These are phyloP conservation scores for Phrynosoma blainvillii DNA, from an alignment of 2,113 vertebrate species.

Conservation along the genomic window DNA sequence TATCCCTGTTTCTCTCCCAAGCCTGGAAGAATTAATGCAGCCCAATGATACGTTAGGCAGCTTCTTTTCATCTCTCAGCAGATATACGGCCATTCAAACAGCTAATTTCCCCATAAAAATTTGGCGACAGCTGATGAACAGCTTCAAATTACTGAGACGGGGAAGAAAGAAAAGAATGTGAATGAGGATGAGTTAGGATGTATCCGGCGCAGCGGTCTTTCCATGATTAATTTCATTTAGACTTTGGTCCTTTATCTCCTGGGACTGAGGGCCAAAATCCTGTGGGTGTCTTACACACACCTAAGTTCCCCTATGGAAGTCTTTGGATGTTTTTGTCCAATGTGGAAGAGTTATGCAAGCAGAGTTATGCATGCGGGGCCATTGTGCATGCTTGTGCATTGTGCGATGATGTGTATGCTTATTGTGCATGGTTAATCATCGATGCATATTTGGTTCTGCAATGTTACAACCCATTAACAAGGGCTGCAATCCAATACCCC, in stretches of 20 bases:
- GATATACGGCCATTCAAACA: conserved; percentile 10
- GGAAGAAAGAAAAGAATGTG: no score
- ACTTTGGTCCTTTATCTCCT: not conserved
- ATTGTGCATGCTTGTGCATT: no score
- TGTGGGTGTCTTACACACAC: not conserved
- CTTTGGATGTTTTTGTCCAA: no score
- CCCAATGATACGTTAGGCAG: conserved; percentile 7
- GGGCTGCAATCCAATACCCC: no score
- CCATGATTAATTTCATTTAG: not conserved
- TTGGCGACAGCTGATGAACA: not conserved
- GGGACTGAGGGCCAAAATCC: not conserved
- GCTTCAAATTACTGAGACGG: conserved; percentile 7
- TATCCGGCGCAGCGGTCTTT: not conserved
- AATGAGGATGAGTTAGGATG: fast-evolving
- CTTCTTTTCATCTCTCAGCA: conserved; percentile 15
- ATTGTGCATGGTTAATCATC: no score
- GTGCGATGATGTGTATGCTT: no score
- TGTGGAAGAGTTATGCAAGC: no score
- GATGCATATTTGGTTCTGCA: no score
- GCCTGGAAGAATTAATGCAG: conserved; percentile 9
- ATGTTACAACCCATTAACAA: no score
- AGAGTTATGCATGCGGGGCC: no score
- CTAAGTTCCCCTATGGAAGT: no score
- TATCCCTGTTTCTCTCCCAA: not conserved
- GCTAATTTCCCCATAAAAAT: conserved; percentile 22